These are phyloP conservation scores for Drosophila watanabei DNA, from an alignment of 1,140 invertebrate species.

Conservation along the genomic window DNA sequence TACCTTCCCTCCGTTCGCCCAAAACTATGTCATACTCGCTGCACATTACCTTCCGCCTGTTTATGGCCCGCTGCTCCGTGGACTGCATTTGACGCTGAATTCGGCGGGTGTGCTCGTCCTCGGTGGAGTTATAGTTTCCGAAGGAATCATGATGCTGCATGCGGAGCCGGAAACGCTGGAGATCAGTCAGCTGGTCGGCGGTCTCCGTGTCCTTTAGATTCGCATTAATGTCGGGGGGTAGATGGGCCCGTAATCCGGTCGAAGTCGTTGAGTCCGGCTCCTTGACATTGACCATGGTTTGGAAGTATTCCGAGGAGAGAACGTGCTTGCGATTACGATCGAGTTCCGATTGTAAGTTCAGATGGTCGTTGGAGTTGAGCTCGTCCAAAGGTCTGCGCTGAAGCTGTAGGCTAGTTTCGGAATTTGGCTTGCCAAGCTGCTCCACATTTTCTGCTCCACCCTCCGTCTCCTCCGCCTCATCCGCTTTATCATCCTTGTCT, in stretches of 20 bases:
- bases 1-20: background rate
- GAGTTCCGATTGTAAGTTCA: background rate
- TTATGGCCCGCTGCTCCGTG: constrained; percentile 39
- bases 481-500: background rate
- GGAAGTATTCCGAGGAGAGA: constrained; percentile 56
- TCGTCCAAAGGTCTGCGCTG: constrained; percentile 41
- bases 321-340: constrained; percentile 52
- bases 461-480: background rate
- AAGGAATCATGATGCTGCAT: constrained; percentile 74
- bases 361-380: constrained; percentile 47
- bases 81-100: constrained; percentile 23
- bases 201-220: constrained; percentile 56
- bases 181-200: constrained; percentile 52
- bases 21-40: constrained; percentile 62
- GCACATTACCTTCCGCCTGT: constrained; percentile 53
- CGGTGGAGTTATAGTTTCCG: constrained; percentile 41
- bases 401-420: background rate
- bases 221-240: constrained; percentile 64
- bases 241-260: constrained; percentile 4
- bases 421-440: background rate
- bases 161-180: constrained; percentile 72
- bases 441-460: background rate
- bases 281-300: constrained; percentile 39
- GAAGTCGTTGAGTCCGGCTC: background rate
- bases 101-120: constrained; percentile 34